Percentiles rank a stretch among this genome's conserved stretches.
These are phyloP conservation scores for Phanerotoma sp. DNA, from an alignment of 2,888 invertebrate genomes.

Conservation along the genomic window DNA sequence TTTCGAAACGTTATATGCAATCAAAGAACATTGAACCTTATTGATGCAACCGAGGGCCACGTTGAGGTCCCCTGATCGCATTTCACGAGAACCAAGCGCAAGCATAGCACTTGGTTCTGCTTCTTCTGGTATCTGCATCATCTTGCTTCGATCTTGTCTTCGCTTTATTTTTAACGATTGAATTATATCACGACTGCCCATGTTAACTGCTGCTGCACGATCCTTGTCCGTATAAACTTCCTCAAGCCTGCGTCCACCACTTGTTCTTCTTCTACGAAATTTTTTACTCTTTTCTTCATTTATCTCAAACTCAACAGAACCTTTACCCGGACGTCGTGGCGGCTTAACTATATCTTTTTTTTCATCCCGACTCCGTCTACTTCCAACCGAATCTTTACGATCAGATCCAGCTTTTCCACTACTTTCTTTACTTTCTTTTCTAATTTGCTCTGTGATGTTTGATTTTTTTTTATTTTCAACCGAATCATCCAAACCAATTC, in stretches of 20 bases:
- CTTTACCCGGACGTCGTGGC: conserved; percentile 30
- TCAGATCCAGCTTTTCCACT: conserved; percentile 20
- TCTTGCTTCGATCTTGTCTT: conserved; percentile 73
- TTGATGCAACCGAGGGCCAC: conserved; percentile 76
- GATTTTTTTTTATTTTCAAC: conserved; percentile 25
- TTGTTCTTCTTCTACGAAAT: conserved; percentile 46
- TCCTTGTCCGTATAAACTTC: conserved; percentile 90
- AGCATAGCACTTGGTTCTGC: conserved; percentile 76
- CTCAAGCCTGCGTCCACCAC: conserved; percentile 58
- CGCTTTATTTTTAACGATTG: conserved; percentile 79
- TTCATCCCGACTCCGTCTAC: conserved; percentile 23
- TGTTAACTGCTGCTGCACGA: conserved; percentile 83
- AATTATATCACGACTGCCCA: conserved; percentile 86
- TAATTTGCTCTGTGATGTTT: conserved; percentile 4
- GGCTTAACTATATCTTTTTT: conserved; percentile 26
- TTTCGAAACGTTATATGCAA: not conserved
- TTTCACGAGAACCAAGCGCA: conserved; percentile 74
- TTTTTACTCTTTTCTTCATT: conserved; percentile 50
- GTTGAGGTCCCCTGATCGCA: conserved; percentile 71
- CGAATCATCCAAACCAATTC: conserved; percentile 65
- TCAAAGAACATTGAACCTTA: conserved; percentile 63
- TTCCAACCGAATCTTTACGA: conserved; percentile 22
- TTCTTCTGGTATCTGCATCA: conserved; percentile 74
- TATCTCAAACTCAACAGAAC: conserved; percentile 44
- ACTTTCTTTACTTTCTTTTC: conserved; percentile 27